A percentile compares a stretch with the other conserved stretches of the same genome.
These are phyloP conservation scores for Polyodon spathula DNA, from an alignment of 2,113 vertebrate genomes.

Conservation along the genomic window DNA sequence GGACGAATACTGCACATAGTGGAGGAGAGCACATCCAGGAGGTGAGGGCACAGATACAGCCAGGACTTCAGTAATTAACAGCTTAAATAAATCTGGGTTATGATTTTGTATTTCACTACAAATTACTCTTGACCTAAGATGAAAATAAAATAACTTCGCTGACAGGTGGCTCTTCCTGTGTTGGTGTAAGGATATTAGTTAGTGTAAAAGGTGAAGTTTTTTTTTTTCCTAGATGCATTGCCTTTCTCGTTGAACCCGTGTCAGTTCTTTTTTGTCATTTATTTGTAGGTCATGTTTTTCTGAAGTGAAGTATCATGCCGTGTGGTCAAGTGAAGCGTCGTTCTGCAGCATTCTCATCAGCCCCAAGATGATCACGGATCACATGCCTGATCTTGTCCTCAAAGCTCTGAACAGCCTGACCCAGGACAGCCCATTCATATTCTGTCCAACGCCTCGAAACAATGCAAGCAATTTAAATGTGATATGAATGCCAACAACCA, in stretches of 20 bases:
- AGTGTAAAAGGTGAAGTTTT: no score
- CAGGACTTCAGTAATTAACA: no score
- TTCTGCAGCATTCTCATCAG: slow-evolving; percentile 86
- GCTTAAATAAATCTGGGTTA: no score
- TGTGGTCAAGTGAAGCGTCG: slow-evolving; percentile 67
- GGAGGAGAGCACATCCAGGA: slow-evolving; percentile 66
- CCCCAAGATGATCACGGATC: slow-evolving; percentile 85
- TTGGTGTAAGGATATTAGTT: no score
- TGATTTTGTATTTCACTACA: no score
- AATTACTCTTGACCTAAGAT: no score
- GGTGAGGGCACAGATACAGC: slow-evolving; percentile 43
- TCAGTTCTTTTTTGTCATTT: no score
- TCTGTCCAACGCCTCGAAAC: slow-evolving; percentile 56
- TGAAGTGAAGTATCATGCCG: slow-evolving; percentile 58
- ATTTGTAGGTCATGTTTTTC: slow-evolving; percentile 68
- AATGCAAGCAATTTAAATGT: slow-evolving; percentile 40
- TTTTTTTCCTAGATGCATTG: no score
- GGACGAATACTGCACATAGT: slow-evolving; percentile 79
- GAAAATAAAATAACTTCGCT: no score
- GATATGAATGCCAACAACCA: slow-evolving; percentile 35
- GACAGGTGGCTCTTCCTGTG: no score
- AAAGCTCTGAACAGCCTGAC: slow-evolving; percentile 65
- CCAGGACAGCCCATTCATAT: slow-evolving; percentile 43
- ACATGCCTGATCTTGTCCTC: slow-evolving; percentile 81
- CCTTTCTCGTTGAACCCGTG: no score